Evolutionary conservation across 2,113 vertebrate genomes (phyloP).

Genomic region (Crypturellus undulatus): DNA sequence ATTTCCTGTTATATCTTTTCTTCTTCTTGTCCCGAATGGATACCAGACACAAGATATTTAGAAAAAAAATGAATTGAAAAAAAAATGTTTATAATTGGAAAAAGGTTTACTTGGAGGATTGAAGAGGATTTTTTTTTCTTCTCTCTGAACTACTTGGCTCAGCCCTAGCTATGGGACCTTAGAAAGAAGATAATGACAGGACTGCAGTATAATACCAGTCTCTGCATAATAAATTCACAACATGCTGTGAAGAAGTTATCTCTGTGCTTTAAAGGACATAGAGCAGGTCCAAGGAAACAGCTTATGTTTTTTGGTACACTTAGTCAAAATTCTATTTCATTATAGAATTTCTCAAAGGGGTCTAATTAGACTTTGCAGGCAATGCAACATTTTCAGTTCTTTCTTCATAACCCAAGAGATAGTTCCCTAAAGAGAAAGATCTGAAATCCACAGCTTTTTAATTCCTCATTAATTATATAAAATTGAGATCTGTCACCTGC

Average conservation of each 20-base stretch:
- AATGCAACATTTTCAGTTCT: background rate
- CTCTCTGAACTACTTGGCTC: background rate
- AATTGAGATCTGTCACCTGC: background rate
- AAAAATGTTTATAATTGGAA: background rate
- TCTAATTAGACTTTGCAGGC: background rate
- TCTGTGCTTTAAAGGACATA: background rate
- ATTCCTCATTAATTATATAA: background rate
- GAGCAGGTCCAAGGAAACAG: background rate
- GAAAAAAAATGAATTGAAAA: background rate
- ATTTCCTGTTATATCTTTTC: background rate
- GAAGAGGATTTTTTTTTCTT: background rate
- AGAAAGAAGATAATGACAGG: background rate
- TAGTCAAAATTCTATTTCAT: background rate
- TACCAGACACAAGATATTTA: background rate
- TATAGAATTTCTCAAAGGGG: background rate
- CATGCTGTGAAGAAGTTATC: background rate
- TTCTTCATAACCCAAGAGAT: background rate
- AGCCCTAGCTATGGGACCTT: background rate
- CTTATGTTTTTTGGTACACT: background rate
- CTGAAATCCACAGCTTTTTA: slow-evolving; percentile 1
- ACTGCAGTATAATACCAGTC: background rate
- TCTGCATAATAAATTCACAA: background rate
- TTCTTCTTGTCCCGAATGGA: background rate
- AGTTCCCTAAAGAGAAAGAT: background rate
- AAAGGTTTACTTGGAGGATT: background rate